phyloP scores from a whole-genome alignment of 2,113 vertebrate species.

The Megaleporinus macrocephalus region DNA sequence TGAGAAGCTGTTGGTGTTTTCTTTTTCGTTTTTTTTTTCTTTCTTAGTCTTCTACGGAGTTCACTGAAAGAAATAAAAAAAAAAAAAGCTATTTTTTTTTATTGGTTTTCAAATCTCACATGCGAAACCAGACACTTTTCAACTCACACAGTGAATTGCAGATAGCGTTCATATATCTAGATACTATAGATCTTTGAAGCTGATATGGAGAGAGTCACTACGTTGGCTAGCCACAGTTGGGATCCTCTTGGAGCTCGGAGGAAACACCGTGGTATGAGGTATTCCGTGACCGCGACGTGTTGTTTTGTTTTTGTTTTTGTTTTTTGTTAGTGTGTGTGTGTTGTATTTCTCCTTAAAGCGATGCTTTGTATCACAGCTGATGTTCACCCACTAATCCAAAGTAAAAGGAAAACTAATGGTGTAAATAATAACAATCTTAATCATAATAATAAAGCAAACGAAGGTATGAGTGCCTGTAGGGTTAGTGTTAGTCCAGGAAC shows the following conservation, averaged over 20 bases:
- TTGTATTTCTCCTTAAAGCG: constrained; percentile 79
- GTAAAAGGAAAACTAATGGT: constrained; percentile 51
- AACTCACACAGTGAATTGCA: constrained; percentile 79
- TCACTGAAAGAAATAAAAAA: too few relatives aligned
- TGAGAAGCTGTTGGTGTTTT: constrained; percentile 64
- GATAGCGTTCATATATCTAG: constrained; percentile 73
- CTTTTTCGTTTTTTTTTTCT: constrained; percentile 48
- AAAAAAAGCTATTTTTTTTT: constrained; percentile 50
- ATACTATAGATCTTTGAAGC: constrained; percentile 73
- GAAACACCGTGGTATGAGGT: constrained; percentile 81
- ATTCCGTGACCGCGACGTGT: constrained; percentile 79
- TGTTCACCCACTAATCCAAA: constrained; percentile 70
- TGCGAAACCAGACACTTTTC: constrained; percentile 74
- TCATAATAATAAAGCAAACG: constrained; percentile 49
- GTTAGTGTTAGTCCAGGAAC: constrained; percentile 38
- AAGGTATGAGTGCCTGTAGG: constrained; percentile 38
- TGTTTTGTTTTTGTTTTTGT: too few relatives aligned
- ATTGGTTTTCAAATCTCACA: constrained; percentile 71
- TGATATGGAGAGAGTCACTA: constrained; percentile 73
- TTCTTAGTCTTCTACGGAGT: too few relatives aligned
- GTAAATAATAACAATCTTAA: constrained; percentile 64
- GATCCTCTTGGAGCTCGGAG: constrained; percentile 73
- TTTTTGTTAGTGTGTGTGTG: too few relatives aligned
- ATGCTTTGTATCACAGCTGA: constrained; percentile 69
- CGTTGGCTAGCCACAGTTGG: constrained; percentile 74